phyloP scores from a whole-genome alignment of 2,888 invertebrate genomes.

The Melieria picta region DNA sequence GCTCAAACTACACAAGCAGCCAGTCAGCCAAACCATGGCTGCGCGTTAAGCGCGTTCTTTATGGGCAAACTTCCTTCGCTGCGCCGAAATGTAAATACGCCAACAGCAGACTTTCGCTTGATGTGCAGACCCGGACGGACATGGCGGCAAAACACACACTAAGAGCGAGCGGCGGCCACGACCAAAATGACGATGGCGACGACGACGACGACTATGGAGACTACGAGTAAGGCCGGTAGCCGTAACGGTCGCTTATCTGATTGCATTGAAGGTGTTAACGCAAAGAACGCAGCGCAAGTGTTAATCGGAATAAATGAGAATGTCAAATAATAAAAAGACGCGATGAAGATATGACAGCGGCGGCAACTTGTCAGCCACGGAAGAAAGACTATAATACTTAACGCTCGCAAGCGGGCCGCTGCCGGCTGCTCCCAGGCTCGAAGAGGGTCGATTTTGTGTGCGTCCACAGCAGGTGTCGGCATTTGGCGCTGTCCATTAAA shows the following conservation, averaged over 20 bases:
- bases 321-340: not conserved
- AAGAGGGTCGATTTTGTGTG: too few relatives aligned
- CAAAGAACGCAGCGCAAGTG: not conserved
- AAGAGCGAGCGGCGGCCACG: too few relatives aligned
- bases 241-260: not conserved
- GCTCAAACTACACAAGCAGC: not conserved
- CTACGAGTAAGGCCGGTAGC: not conserved
- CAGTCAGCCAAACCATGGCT: not conserved
- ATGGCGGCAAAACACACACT: too few relatives aligned
- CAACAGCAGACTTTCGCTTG: too few relatives aligned
- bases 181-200: too few relatives aligned
- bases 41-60: slow-evolving; percentile 11
- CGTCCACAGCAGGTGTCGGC: too few relatives aligned
- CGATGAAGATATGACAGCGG: not conserved
- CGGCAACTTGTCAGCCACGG: not conserved
- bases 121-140: too few relatives aligned
- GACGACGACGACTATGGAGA: not conserved
- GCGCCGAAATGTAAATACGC: too few relatives aligned
- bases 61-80: slow-evolving; percentile 25
- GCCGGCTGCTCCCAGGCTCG: too few relatives aligned
- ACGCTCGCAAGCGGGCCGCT: too few relatives aligned
- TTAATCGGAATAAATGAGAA: not conserved
- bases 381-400: too few relatives aligned
- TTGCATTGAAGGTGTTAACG: not conserved
- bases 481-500: too few relatives aligned